Evolutionary conservation across 1,140 invertebrate genomes (phyloP), one percentile per base, ranked within the genome.

Genomic region (Panagrolaimus sp.): DNA sequence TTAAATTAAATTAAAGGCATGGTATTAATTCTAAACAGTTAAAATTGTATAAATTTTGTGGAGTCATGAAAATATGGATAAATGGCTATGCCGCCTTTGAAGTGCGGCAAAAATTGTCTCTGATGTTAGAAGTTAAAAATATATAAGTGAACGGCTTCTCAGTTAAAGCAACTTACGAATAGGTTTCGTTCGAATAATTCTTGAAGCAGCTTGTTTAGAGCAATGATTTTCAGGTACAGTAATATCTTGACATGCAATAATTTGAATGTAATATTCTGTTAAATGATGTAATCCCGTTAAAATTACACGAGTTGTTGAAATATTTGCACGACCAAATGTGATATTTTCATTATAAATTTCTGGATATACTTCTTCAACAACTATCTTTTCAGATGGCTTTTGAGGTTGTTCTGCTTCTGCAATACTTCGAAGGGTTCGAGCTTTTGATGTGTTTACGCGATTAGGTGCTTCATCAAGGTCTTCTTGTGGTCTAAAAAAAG

Each of bases 261-360:
- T 70, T 66, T 25, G 9, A 71, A 87, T 85, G 27, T 78, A 83
- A 69, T 87, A 88, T 66, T 84, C 79, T 27, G 84, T 81, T 70
- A 82, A 87, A 74, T 87, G 87, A 31, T 78, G 78, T 9, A 87
- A 78, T 47, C 82, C 82, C 13, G 74, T 74, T 1, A 87, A 63
- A 8, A 71, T 68, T 45, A 78, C 69, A 23, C 67, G 65, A 9
- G 63, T 73, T 4, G 65, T 70, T 27, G 78, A 77, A 14, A 81
- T 68, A 42, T 81, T 83, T 25, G 75, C 46, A 47, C 66, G 69
- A 16, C 75, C 74, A 48, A 53, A 57, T 1, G 51, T 61, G 20
- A 31, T 38, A 3, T 38, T 51, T 53, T 16, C 27, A 20, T 25
- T 25, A 16, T 11, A 14, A 57, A 38, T 38, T 38, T 16, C 9